Base-by-base conservation (phyloP, 2,888 invertebrate genomes). In the Cheilosia vernalis region DNA sequence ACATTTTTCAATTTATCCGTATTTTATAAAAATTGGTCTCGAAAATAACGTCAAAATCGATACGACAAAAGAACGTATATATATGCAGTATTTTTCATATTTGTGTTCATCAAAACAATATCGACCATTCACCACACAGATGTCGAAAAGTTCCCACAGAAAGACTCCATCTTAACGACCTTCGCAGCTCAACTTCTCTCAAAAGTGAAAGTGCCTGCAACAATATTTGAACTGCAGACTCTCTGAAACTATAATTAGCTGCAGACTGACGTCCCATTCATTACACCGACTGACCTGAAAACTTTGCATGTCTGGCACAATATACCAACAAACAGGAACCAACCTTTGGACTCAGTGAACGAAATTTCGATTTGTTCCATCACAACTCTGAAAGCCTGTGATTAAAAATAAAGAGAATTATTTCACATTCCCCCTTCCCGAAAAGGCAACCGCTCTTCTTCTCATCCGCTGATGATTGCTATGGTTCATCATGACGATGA, bases 361-460 rank as follows among this genome's bases (percentile, higher is more conserved):
- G 49, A 56, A 56, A 42, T 72, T 67, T 78, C 61, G 49, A 78
- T 72, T 72, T 55, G 42, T 79, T 67, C 73, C 44, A 66, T 78
- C 37, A 42, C 66, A 74, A 80, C 66, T 79, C 60, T 79, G 80
- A 69, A 84, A 80, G 69, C 84, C 80, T 80, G 80, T 84, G 84
- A 84, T 84, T 84, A 84, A 73, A 69, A 74, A 58, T 61, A 64
- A 37, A 30, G 24, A 47, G 64, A 37, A 37, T 13, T 37, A 37
- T 37, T 37, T 37, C 33, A 33, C 33, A 33, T 33, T 79, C 27
- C 49, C 63, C 67, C 79, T 58, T 56, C n/a, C 47, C 24, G 24
- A 2, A 2, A 24, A 24, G 7, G 40, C n/a, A 40, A 44, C 10
- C 10, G 73, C 17, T 61, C n/a, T 44, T 42, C 42, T 33, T 47